Evolutionary conservation across 2,113 vertebrate species (phyloP).

Genomic region (Peromyscus californicus): DNA sequence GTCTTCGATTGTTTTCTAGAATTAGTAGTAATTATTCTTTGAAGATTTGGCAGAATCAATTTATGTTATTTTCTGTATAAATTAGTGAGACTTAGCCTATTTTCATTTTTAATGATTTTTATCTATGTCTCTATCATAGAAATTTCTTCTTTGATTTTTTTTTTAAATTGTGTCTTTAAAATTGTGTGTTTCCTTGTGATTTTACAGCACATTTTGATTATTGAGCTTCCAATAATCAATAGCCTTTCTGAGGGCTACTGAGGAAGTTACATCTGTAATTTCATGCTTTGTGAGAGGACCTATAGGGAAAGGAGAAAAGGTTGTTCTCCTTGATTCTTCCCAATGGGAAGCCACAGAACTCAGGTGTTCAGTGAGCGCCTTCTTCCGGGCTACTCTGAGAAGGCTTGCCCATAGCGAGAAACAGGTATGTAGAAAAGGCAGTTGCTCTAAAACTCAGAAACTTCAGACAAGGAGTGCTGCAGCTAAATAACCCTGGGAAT

Average conservation of each 20-base stretch:
- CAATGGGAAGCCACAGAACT: not conserved
- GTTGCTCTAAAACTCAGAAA: constrained; percentile 4
- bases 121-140: constrained; percentile 5
- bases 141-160: not conserved
- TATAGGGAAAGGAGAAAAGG: not conserved
- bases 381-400: not conserved
- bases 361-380: not conserved
- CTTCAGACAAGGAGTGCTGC: not conserved
- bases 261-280: not conserved
- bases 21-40: not conserved
- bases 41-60: not conserved
- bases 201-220: constrained; percentile 36
- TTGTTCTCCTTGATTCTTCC: not conserved
- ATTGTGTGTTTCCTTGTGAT: not conserved
- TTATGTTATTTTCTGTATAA: not conserved
- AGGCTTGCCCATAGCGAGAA: not conserved
- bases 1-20: not conserved
- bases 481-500: not conserved
- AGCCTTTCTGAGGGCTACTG: constrained; percentile 13
- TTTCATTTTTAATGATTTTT: not conserved
- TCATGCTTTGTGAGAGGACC: not conserved
- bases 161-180: not conserved
- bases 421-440: not conserved
- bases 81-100: constrained; percentile 19
- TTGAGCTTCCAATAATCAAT: no score